Evolutionary conservation across 2,113 vertebrate genomes (phyloP), one percentile per base, ranked within the genome.

Genomic region (Symphodus melops): DNA sequence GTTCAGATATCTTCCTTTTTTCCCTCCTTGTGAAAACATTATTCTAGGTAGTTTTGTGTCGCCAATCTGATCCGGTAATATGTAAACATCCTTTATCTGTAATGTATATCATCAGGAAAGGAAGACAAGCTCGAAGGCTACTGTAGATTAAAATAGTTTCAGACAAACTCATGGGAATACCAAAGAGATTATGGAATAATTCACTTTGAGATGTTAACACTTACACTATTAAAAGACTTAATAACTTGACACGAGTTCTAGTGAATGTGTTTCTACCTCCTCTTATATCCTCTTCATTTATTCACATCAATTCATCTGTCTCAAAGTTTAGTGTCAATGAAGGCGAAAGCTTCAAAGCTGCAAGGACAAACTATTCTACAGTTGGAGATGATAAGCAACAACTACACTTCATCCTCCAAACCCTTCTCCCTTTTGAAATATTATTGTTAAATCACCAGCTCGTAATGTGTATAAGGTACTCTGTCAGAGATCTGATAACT

Each of bases 261-360:
- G 16, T 28, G 28, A 33, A 11, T 17, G 3, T 16, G 13, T 66
- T 21, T 10, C 11, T n/a, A 7, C 2, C 36, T 20, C 14, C 49
- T 17, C 41, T 28, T 16, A 57, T 3, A 1, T 63, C 65, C 69
- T 41, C 42, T 63, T 60, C 53, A 64, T 89, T 86, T 86, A 76
- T 90, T 60, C 28, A 62, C 39, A 53, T 85, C 88, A 78, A 72
- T 85, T 36, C 3, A 57, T 81, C 70, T 19, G 39, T 63, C 12
- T 62, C 33, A 65, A 81, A 52, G n/a, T 46, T 42, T 37, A 36
- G 42, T 67, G 65, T 84, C 77, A 86, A 82, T 85, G 42, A 81
- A 44, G 41, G 66, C 54, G 13, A 9, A 41, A 41, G 9, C 4
- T 1, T 48, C 5, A 48, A 48, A 48, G 39, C 39, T 41, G 39